Percentiles rank a stretch among this genome's conserved stretches.
These are phyloP conservation scores for Rhagoletis zephyria DNA, from an alignment of 1,140 invertebrate species.

Conservation along the genomic window DNA sequence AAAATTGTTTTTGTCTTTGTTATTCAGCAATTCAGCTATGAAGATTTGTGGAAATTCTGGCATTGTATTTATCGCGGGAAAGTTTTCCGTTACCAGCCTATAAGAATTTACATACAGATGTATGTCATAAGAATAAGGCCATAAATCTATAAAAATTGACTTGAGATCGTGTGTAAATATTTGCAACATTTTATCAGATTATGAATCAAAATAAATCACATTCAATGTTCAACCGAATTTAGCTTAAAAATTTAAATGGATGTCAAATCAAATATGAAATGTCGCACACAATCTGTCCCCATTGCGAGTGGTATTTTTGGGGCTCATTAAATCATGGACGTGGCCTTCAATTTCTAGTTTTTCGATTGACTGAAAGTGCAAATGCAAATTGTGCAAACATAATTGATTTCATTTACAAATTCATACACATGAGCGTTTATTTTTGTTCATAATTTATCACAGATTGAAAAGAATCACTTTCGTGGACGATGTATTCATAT, in stretches of 20 bases:
- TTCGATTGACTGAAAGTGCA: slow-evolving; percentile 17
- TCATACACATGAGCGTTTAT: not conserved
- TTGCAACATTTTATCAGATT: too few species aligned
- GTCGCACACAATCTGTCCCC: not conserved
- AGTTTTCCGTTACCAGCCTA: not conserved
- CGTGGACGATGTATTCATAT: too few species aligned
- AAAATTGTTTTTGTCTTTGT: too few species aligned
- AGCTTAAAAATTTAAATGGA: not conserved
- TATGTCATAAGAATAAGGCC: too few species aligned
- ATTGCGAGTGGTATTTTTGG: not conserved
- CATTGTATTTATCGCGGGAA: not conserved
- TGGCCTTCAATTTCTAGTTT: slow-evolving; percentile 7
- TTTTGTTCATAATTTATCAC: too few species aligned
- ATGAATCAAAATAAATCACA: not conserved
- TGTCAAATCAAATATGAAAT: slow-evolving; percentile 22
- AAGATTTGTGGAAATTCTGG: too few species aligned
- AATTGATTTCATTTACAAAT: not conserved
- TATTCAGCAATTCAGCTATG: too few species aligned
- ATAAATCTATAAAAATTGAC: too few species aligned
- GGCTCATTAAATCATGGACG: not conserved
- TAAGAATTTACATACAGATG: not conserved
- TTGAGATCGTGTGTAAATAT: too few species aligned
- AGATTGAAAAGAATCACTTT: too few species aligned
- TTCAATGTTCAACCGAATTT: not conserved
- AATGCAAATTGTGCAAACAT: not conserved